A percentile compares a stretch with the other conserved stretches of the same genome.
These are phyloP conservation scores for Camelus dromedarius DNA, from an alignment of 2,113 vertebrate species.

Conservation along the genomic window DNA sequence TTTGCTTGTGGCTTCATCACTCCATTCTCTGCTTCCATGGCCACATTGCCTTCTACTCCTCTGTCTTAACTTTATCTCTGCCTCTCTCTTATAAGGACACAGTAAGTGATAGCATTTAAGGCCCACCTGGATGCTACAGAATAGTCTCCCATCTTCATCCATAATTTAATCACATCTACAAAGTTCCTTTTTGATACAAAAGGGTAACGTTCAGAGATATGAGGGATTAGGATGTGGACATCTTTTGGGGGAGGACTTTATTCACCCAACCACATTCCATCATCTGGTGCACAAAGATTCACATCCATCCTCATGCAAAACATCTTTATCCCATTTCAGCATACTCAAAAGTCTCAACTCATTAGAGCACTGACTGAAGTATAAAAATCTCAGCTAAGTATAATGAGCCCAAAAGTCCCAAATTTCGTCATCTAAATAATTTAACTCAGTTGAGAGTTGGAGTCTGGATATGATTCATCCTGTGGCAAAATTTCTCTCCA, in stretches of 20 bases:
- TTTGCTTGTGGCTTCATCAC: neutral
- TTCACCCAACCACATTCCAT: neutral
- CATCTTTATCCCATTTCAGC: neutral
- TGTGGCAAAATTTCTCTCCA: neutral
- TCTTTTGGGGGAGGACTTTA: neutral
- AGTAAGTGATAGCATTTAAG: neutral
- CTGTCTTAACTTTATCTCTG: neutral
- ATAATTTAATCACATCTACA: neutral
- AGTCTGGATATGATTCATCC: neutral
- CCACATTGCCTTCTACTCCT: neutral
- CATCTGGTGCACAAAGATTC: neutral
- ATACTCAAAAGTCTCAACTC: neutral
- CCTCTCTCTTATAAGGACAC: neutral
- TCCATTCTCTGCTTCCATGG: neutral
- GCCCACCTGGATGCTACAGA: neutral
- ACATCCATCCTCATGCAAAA: neutral
- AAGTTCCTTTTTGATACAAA: neutral
- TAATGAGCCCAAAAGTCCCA: neutral
- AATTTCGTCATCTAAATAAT: neutral
- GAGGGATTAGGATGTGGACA: neutral
- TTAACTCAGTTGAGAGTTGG: neutral
- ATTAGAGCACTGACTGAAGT: neutral
- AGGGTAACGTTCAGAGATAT: neutral
- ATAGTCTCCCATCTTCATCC: neutral
- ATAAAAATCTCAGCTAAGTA: slow-evolving; percentile 16